Percentiles rank a stretch among this genome's conserved stretches.
These are phyloP conservation scores for Salmo trutta DNA, from an alignment of 2,797 vertebrate genomes.

Conservation along the genomic window DNA sequence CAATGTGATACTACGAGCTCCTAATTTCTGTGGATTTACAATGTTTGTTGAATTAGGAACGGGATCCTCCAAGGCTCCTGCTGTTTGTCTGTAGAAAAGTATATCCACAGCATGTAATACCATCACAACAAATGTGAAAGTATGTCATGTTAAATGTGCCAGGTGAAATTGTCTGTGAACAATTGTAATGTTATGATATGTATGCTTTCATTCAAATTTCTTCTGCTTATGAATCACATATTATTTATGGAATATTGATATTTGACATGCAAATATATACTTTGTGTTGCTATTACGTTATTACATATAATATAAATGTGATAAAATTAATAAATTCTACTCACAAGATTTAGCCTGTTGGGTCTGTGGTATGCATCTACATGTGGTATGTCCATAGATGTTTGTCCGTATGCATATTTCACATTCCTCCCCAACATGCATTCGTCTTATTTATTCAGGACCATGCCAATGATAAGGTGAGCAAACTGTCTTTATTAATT, in stretches of 20 bases:
- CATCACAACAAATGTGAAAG: not conserved
- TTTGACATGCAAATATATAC: not conserved
- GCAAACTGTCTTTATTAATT: not conserved
- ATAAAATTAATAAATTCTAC: conserved; percentile 8
- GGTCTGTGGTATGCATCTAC: not conserved
- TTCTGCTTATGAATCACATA: no score
- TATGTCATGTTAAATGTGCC: not conserved
- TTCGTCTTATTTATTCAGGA: not conserved
- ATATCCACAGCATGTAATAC: not conserved
- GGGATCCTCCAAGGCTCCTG: not conserved
- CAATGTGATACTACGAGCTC: not conserved
- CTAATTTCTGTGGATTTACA: not conserved
- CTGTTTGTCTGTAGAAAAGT: not conserved
- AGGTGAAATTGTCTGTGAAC: not conserved
- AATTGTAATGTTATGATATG: conserved; percentile 2
- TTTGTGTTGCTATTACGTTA: not conserved
- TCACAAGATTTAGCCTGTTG: not conserved
- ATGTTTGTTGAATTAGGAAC: not conserved
- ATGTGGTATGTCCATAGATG: not conserved
- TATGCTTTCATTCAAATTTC: not conserved
- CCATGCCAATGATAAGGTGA: not conserved
- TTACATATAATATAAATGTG: not conserved
- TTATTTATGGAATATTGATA: no score
- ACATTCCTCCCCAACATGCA: not conserved
- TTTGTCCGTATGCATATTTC: not conserved